These are phyloP conservation scores for Drosophila nasuta DNA, from an alignment of 1,140 invertebrate genomes.

Conservation along the genomic window DNA sequence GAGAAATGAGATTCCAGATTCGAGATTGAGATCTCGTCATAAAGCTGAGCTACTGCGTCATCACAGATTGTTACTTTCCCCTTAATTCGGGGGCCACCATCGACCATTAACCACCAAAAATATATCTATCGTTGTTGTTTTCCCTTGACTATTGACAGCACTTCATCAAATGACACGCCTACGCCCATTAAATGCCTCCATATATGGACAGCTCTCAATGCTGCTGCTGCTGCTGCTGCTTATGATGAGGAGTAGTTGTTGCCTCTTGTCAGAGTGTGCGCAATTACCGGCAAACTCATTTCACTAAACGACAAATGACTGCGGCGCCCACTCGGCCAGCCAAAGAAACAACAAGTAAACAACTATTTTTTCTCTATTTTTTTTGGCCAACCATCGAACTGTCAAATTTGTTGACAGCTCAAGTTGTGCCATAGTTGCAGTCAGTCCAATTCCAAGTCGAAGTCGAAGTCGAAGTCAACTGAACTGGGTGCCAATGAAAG, in stretches of 20 bases:
- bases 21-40: conserved; percentile 20
- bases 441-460: not conserved
- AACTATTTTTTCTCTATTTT: too few relatives aligned
- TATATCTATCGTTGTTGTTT: not conserved
- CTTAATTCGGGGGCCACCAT: not conserved
- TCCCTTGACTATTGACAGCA: conserved; percentile 38
- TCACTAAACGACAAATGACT: conserved; percentile 76
- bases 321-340: conserved; percentile 47
- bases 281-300: conserved; percentile 71
- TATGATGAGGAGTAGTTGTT: conserved; percentile 2
- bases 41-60: conserved; percentile 24
- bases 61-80: conserved; percentile 27
- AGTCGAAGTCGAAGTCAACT: not conserved
- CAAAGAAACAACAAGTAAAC: too few relatives aligned
- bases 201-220: conserved; percentile 44
- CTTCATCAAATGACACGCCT: conserved; percentile 65
- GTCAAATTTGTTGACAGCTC: conserved; percentile 77
- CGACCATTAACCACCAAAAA: not conserved
- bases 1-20: conserved; percentile 8
- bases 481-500: conserved; percentile 58
- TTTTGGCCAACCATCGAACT: conserved; percentile 48
- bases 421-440: conserved; percentile 42
- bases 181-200: conserved; percentile 50
- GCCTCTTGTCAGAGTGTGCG: conserved; percentile 35
- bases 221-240: conserved; percentile 6